These are phyloP conservation scores for Nomada hirtipes DNA, from an alignment of 2,888 invertebrate species.

Conservation along the genomic window DNA sequence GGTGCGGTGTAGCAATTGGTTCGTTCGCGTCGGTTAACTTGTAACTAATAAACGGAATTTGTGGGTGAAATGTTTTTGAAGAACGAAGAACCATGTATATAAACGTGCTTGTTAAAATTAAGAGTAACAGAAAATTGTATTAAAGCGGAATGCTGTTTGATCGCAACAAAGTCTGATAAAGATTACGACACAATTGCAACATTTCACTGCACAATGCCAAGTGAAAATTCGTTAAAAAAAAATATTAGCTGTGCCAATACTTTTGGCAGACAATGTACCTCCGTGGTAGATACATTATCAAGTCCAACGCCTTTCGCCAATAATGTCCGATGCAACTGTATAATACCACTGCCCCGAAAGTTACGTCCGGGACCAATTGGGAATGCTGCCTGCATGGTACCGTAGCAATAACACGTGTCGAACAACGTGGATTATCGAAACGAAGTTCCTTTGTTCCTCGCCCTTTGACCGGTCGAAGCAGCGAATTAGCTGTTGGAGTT, in stretches of 20 bases:
- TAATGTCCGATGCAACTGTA: neutral
- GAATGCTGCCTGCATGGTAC: neutral
- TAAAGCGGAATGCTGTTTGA: too few species aligned
- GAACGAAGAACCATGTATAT: neutral
- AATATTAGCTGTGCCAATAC: too few species aligned
- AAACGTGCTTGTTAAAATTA: too few species aligned
- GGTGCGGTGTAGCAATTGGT: conserved; percentile 1
- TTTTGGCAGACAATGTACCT: too few species aligned
- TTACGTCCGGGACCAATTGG: neutral
- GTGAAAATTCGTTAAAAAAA: too few species aligned
- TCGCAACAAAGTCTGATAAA: too few species aligned
- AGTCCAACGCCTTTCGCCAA: too few species aligned
- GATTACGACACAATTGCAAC: too few species aligned
- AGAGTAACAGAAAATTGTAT: too few species aligned
- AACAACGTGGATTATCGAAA: conserved; percentile 30
- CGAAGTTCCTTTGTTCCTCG: conserved; percentile 46
- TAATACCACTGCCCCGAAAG: neutral
- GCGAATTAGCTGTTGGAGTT: conserved; percentile 51
- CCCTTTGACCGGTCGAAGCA: conserved; percentile 41
- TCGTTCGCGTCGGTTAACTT: neutral
- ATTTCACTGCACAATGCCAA: too few species aligned
- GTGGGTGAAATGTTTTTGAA: neutral
- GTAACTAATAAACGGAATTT: neutral
- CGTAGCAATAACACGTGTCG: neutral
- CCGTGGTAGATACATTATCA: too few species aligned